These are phyloP conservation scores for Musca vetustissima DNA, from an alignment of 1,140 invertebrate species.

Conservation along the genomic window DNA sequence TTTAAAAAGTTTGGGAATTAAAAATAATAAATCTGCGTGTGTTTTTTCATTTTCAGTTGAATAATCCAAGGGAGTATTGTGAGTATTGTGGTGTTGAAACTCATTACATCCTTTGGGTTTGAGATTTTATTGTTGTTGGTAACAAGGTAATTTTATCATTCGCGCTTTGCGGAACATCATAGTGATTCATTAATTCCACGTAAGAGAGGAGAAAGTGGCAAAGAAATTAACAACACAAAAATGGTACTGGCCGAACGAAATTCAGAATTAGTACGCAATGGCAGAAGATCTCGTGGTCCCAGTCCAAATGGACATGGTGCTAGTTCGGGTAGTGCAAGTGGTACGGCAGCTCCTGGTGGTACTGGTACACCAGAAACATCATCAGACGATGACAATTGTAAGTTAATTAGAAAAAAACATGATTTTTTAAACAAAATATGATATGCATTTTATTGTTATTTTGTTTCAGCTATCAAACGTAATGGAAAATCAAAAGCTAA, in stretches of 20 bases:
- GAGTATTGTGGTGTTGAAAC: no score
- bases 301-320: conserved; percentile 83
- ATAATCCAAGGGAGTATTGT: no score
- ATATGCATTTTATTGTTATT: no score
- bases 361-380: conserved; percentile 67
- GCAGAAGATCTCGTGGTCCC: conserved; percentile 80
- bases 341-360: conserved; percentile 32
- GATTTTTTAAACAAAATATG: no score
- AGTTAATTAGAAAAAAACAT: conserved; percentile 31
- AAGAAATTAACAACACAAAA: conserved; percentile 34
- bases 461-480: conserved; percentile 48
- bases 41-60: no score
- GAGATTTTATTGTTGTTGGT: no score
- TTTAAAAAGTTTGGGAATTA: no score
- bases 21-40: no score
- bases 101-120: no score
- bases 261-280: conserved; percentile 77
- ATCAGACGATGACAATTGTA: conserved; percentile 81
- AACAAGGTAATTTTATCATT: no score
- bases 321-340: conserved; percentile 25
- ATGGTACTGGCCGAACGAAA: conserved; percentile 88
- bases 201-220: neutral
- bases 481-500: conserved; percentile 51
- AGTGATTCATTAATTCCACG: neutral
- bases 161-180: neutral